These are phyloP conservation scores for Rotaria sp. DNA, from an alignment of 2,888 invertebrate species.

Conservation along the genomic window DNA sequence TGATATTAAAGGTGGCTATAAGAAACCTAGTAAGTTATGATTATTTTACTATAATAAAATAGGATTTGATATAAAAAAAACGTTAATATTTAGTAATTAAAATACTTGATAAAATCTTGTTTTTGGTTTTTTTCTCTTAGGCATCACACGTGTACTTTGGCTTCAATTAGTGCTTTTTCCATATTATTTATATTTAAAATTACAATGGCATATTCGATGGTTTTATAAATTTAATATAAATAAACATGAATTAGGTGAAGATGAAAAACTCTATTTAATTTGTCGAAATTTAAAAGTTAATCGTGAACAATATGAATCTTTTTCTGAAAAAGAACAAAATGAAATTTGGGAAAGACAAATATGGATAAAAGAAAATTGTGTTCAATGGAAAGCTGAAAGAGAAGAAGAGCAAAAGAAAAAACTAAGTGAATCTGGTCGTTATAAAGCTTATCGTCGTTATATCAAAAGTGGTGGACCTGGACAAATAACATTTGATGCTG, in stretches of 20 bases:
- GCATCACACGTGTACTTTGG: slow-evolving; percentile 74
- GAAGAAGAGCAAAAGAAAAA: slow-evolving; percentile 77
- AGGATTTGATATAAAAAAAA: too few relatives aligned
- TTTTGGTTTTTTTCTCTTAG: slow-evolving; percentile 58
- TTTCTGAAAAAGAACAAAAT: slow-evolving; percentile 69
- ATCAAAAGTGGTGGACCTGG: slow-evolving; percentile 81
- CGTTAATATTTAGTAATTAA: too few relatives aligned
- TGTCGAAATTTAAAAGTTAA: slow-evolving; percentile 66
- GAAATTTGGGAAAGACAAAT: slow-evolving; percentile 69
- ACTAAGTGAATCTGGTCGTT: slow-evolving; percentile 74
- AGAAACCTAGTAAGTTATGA: not conserved
- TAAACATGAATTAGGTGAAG: slow-evolving; percentile 70
- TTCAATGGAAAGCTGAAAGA: slow-evolving; percentile 70
- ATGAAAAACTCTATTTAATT: slow-evolving; percentile 76
- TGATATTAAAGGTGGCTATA: slow-evolving; percentile 64
- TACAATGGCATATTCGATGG: slow-evolving; percentile 66
- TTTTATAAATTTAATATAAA: slow-evolving; percentile 70
- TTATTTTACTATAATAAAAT: not conserved
- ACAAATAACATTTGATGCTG: slow-evolving; percentile 69
- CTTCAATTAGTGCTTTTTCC: slow-evolving; percentile 74
- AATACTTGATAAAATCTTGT: too few relatives aligned
- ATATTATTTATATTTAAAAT: slow-evolving; percentile 63
- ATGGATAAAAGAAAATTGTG: slow-evolving; percentile 74
- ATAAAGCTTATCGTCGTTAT: slow-evolving; percentile 79
- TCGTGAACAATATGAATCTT: slow-evolving; percentile 57